phyloP scores from a whole-genome alignment of 2,113 vertebrate species.

The Scatophagus argus region DNA sequence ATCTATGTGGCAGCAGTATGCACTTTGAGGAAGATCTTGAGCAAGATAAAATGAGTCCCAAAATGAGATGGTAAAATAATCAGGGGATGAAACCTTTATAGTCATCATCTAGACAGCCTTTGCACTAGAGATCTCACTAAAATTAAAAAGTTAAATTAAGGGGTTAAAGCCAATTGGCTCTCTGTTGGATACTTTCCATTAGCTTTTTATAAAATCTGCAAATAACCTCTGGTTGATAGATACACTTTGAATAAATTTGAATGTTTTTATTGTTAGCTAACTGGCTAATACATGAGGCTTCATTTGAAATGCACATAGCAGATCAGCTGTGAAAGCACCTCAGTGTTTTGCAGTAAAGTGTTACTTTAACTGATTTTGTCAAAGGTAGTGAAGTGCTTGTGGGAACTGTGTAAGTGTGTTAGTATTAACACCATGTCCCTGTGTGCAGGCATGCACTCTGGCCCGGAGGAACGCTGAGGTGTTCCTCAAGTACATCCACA shows the following conservation, averaged over 20 bases:
- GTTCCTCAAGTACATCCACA: constrained; percentile 99
- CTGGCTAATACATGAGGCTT: neutral
- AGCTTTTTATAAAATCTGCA: neutral
- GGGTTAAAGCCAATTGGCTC: neutral
- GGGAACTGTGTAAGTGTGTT: neutral
- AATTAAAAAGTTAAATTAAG: neutral
- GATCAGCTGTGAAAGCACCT: neutral
- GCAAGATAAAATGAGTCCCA: neutral
- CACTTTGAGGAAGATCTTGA: neutral
- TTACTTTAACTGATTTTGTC: neutral
- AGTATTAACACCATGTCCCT: neutral
- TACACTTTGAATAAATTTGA: neutral
- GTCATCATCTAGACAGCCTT: neutral
- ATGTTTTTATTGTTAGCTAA: no score
- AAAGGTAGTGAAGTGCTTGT: neutral
- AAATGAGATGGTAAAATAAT: neutral
- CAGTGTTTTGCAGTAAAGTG: neutral
- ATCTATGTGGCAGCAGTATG: neutral
- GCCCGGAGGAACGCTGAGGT: constrained; percentile 97
- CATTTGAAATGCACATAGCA: neutral
- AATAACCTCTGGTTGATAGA: neutral
- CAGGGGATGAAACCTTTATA: neutral
- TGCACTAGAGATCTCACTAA: neutral
- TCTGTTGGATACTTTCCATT: neutral
- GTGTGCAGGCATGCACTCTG: constrained; percentile 92